Evolutionary conservation across 2,797 vertebrate genomes (phyloP).

Genomic region (Dryobates pubescens): DNA sequence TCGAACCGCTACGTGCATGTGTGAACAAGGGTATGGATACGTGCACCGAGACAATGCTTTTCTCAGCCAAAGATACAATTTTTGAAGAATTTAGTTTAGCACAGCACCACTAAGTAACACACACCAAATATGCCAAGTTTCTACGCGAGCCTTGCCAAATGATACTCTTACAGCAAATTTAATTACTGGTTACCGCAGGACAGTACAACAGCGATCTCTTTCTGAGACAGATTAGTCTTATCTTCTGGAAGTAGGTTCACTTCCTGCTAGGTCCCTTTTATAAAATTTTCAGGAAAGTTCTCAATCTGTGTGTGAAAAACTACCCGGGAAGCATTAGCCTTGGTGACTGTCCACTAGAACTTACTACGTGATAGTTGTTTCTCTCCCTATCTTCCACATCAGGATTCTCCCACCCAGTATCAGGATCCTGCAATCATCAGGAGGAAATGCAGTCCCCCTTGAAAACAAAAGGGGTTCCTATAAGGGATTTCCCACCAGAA

Average conservation of each 20-base stretch:
- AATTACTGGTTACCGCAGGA: neutral
- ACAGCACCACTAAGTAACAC: neutral
- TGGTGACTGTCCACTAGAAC: neutral
- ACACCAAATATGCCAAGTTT: neutral
- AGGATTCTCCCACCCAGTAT: neutral
- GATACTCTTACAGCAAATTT: neutral
- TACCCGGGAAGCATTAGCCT: neutral
- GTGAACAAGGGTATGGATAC: neutral
- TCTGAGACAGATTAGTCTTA: neutral
- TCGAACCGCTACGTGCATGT: accelerated
- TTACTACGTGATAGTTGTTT: neutral
- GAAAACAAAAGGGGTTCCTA: neutral
- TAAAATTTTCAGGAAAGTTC: neutral
- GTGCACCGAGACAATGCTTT: neutral
- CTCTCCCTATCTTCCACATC: neutral
- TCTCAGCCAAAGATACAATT: neutral
- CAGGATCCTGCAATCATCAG: neutral
- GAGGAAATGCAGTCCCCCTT: neutral
- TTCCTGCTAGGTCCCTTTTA: neutral
- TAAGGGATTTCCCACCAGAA: neutral
- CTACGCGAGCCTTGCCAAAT: neutral
- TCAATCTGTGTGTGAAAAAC: neutral
- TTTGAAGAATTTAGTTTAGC: neutral
- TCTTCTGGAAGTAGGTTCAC: neutral
- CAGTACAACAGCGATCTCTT: neutral